Percentiles rank a stretch among this genome's conserved stretches.
phyloP scores from a whole-genome alignment of 1,140 invertebrate genomes.

The Euwallacea similis region DNA sequence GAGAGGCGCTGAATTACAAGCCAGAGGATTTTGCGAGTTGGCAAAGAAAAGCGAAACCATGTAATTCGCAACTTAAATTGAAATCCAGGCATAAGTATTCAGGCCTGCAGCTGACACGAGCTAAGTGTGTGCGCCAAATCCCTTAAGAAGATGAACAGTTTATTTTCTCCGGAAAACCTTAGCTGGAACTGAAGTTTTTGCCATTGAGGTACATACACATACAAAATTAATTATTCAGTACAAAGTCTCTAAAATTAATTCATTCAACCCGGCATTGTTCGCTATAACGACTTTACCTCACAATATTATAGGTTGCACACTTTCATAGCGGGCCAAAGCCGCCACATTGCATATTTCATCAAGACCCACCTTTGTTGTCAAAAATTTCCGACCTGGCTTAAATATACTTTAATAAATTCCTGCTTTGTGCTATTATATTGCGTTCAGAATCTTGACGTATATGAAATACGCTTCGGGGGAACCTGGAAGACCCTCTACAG shows the following conservation, averaged over 20 bases:
- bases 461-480: background rate
- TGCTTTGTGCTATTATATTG: conserved; percentile 11
- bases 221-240: background rate
- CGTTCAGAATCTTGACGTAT: conserved; percentile 11
- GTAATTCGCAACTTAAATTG: no score
- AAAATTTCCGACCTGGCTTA: conserved; percentile 16
- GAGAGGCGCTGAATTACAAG: no score
- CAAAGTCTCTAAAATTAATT: conserved; percentile 5
- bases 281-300: conserved; percentile 1
- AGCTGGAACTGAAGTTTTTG: no score
- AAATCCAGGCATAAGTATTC: no score
- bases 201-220: background rate
- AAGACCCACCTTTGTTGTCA: conserved; percentile 17
- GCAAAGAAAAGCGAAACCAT: no score
- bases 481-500: background rate
- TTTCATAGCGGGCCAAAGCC: background rate
- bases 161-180: no score
- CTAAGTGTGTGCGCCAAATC: no score
- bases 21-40: no score
- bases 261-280: background rate
- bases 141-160: no score
- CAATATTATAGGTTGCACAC: conserved; percentile 10
- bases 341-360: conserved; percentile 16
- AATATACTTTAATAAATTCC: conserved; percentile 23
- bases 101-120: no score